Conservation (phyloP, 2,888 invertebrate genomes). For the Siphlonurus alternatus region DNA sequence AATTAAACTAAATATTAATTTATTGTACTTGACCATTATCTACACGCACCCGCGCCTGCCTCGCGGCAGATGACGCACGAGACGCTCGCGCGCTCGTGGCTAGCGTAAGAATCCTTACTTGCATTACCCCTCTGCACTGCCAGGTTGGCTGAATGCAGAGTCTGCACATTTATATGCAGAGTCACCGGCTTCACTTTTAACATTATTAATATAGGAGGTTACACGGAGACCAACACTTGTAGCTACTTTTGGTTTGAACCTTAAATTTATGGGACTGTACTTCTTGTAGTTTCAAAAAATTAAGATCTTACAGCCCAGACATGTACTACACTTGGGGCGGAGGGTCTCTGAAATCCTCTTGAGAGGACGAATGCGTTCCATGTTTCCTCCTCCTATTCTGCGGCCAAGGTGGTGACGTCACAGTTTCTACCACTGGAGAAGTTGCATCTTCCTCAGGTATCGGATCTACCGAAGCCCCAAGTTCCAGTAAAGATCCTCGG, state of each 20-base stretch:
- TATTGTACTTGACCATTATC: no score
- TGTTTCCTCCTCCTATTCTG: background rate
- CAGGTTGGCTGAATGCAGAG: no score
- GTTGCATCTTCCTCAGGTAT: conserved; percentile 97
- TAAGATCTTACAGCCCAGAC: background rate
- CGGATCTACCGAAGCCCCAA: conserved; percentile 76
- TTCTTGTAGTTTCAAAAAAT: background rate
- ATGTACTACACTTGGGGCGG: background rate
- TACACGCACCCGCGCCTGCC: no score
- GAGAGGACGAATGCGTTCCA: background rate
- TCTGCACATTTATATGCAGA: no score
- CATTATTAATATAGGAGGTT: no score
- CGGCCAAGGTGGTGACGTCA: background rate
- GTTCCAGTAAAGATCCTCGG: conserved; percentile 66
- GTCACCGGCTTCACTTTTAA: no score
- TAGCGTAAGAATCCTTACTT: no score
- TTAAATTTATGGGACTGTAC: background rate
- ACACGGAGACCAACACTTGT: no score
- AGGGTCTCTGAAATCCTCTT: background rate
- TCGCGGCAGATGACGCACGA: no score
- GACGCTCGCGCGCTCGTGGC: no score
- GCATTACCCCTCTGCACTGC: no score
- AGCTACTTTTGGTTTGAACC: background rate
- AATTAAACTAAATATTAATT: no score
- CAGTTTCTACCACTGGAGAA: conserved; percentile 55